phyloP scores from a whole-genome alignment of 2,888 invertebrate species.

The Platypus cylindrus region DNA sequence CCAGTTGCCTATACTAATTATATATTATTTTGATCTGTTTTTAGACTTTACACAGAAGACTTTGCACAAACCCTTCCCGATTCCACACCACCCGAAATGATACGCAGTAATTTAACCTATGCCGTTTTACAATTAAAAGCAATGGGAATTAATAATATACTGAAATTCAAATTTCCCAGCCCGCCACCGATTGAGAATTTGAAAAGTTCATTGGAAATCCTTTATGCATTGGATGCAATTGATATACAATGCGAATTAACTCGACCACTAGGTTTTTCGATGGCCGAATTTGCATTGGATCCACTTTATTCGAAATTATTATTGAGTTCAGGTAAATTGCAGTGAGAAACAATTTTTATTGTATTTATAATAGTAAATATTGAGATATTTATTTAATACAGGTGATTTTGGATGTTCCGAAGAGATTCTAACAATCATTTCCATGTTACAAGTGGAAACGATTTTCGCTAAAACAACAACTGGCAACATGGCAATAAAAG shows the following conservation, averaged over 20 bases:
- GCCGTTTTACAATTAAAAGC: conserved; percentile 86
- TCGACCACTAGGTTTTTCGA: conserved; percentile 58
- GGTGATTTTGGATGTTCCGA: conserved; percentile 83
- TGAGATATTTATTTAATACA: conserved; percentile 5
- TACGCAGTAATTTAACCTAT: conserved; percentile 72
- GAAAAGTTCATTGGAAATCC: conserved; percentile 68
- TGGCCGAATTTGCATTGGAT: conserved; percentile 85
- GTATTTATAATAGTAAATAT: conserved; percentile 4
- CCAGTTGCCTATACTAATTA: no score
- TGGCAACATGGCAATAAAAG: conserved; percentile 56
- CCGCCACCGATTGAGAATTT: conserved; percentile 85
- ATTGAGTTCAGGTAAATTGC: conserved; percentile 61
- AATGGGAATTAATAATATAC: conserved; percentile 82
- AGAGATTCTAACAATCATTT: conserved; percentile 78
- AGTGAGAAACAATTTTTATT: background rate
- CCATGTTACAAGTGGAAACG: conserved; percentile 91
- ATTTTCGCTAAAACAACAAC: conserved; percentile 64
- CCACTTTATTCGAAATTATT: conserved; percentile 82
- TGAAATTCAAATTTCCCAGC: conserved; percentile 84
- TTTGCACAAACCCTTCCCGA: conserved; percentile 56
- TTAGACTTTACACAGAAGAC: conserved; percentile 64
- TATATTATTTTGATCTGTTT: no score
- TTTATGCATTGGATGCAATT: conserved; percentile 75
- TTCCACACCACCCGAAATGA: conserved; percentile 84
- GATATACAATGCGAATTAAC: conserved; percentile 69